A percentile compares a stretch with the other conserved stretches of the same genome.
Evolutionary conservation across 2,113 vertebrate genomes (phyloP).

Genomic region (Coptodon bakossiorum): DNA sequence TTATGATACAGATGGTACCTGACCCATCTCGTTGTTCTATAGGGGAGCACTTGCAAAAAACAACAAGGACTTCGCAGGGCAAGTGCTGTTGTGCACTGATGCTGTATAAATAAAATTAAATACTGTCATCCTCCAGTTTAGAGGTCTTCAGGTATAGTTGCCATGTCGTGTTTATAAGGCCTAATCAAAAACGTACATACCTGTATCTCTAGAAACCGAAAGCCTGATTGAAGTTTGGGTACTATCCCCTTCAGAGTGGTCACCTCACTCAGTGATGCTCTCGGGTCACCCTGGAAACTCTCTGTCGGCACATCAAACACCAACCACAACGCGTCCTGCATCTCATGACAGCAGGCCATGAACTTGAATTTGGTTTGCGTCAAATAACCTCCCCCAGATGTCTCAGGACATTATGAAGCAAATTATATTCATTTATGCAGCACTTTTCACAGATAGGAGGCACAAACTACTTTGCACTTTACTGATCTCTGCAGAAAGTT

Average conservation of each 20-base stretch:
- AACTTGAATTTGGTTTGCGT: neutral
- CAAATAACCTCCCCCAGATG: neutral
- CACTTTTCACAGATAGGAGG: neutral
- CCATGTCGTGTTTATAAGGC: fast-evolving
- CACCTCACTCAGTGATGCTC: neutral
- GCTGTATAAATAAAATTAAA: neutral
- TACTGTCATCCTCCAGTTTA: neutral
- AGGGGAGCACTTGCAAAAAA: fast-evolving
- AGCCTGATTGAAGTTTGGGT: neutral
- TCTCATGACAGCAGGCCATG: neutral
- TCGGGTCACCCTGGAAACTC: neutral
- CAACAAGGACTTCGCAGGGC: fast-evolving
- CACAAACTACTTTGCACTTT: fast-evolving
- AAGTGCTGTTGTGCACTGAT: neutral
- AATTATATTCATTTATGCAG: neutral
- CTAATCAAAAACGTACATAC: neutral
- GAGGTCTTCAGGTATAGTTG: neutral
- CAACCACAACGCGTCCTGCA: neutral
- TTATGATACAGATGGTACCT: neutral
- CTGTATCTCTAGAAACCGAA: neutral
- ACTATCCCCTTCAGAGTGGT: fast-evolving
- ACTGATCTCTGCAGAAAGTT: neutral
- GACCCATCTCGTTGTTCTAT: fast-evolving
- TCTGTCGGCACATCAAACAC: neutral
- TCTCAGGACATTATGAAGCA: neutral